Base-by-base conservation (phyloP, 92 coral and sea anemone species). In the Zoanthus solanderi region DNA sequence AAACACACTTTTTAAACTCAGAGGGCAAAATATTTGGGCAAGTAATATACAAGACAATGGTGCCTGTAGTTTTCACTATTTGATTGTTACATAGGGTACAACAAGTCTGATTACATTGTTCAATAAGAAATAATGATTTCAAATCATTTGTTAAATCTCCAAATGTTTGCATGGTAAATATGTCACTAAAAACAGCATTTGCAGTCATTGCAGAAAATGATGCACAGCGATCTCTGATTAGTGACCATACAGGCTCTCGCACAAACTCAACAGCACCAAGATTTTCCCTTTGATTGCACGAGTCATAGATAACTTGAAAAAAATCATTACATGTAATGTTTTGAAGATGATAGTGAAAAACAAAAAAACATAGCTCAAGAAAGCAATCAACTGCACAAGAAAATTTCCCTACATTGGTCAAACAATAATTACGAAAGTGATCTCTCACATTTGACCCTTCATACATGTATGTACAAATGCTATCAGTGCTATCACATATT, bases 321-420 rank as follows among this genome's bases (percentile, higher is more conserved):
- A 93, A 91, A 31, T 93, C 90, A 91, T 93, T 88, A 37, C 84
- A 69, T 23, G 69, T 50, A 28, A 85, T 74, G 29, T 75, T 91
- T n/a, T 85, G 76, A 74, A 91, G 90, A 88, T 78, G 89, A 73
- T 66, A 75, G 14, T 57, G 7, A 29, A 93, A 93, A 78, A 82
- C 79, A 58, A 72, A 44, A 88, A 61, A 91, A 65, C 87, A 71
- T 18, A 90, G 87, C 54, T 90, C 92, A 29, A 88, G 90, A 85
- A 90, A 91, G 80, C 85, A 90, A 88, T 93, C 94, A 88, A 93
- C 90, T 88, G 95, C 95, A 90, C 92, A 93, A 23, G 92, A 93
- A 58, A 85, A 91, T 78, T 83, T 93, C 72, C 95, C 92, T 54
- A 83, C 84, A 54, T 73, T 11, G 88, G 76, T 91, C 44, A 93